Conservation (phyloP, 2,888 invertebrate species). For the Aradus depressus region DNA sequence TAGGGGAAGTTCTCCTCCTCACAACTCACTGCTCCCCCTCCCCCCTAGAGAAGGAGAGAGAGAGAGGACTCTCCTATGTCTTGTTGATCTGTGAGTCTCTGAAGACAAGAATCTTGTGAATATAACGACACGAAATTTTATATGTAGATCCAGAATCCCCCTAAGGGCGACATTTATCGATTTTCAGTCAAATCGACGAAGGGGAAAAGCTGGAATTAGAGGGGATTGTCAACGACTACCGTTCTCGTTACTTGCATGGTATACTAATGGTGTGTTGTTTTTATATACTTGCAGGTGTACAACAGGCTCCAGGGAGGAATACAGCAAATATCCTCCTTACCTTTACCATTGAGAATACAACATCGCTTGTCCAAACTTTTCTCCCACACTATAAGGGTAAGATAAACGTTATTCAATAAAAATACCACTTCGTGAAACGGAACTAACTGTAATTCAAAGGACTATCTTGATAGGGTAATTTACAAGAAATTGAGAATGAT, state of each 20-base stretch:
- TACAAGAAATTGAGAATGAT: too few species aligned
- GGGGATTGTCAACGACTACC: not conserved
- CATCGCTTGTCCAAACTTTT: conserved; percentile 76
- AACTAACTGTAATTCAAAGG: not conserved
- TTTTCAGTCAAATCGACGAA: too few species aligned
- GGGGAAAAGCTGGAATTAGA: too few species aligned
- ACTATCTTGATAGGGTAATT: not conserved
- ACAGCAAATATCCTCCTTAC: conserved; percentile 41
- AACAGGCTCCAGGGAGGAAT: conserved; percentile 27
- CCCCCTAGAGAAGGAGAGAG: too few species aligned
- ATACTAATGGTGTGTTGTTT: conserved; percentile 36
- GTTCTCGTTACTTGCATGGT: not conserved
- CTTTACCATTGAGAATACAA: conserved; percentile 76
- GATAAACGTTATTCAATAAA: conserved; percentile 30
- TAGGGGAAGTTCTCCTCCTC: too few species aligned
- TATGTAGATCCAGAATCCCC: too few species aligned
- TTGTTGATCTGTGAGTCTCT: too few species aligned
- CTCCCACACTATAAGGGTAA: conserved; percentile 85
- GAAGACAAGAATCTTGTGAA: too few species aligned
- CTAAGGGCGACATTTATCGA: too few species aligned
- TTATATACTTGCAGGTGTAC: conserved; percentile 23
- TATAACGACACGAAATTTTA: too few species aligned
- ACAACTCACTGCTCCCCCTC: too few species aligned
- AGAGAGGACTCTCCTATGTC: too few species aligned
- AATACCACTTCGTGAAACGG: not conserved